Evolutionary conservation across 1,140 invertebrate genomes (phyloP).

Genomic region (Drosophila chauvacae): DNA sequence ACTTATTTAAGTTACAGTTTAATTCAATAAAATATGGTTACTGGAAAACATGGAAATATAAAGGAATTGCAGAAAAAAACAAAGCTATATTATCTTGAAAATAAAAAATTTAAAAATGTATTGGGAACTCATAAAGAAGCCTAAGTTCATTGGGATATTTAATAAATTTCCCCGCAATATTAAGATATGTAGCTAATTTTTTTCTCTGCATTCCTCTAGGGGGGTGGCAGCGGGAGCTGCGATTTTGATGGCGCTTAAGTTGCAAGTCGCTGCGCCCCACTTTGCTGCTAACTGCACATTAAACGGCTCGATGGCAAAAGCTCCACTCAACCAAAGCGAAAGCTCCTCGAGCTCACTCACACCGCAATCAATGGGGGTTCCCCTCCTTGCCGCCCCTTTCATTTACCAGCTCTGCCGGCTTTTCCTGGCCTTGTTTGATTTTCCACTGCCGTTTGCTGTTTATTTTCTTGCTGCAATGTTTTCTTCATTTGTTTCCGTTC

Average conservation of each 20-base stretch:
- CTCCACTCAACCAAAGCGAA: constrained; percentile 51
- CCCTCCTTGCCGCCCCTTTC: neutral
- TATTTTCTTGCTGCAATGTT: constrained; percentile 37
- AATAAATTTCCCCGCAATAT: no score
- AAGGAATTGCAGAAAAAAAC: neutral
- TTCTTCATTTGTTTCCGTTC: constrained; percentile 26
- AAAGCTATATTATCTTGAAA: neutral
- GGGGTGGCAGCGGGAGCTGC: constrained; percentile 18
- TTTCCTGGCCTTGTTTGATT: constrained; percentile 27
- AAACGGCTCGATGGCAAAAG: constrained; percentile 72
- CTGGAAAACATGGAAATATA: neutral
- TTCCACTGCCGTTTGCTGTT: constrained; percentile 26
- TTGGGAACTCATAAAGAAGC: no score
- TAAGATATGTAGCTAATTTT: neutral
- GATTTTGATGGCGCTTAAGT: constrained; percentile 45
- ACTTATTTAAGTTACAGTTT: neutral
- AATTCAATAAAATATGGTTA: no score
- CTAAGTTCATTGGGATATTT: neutral
- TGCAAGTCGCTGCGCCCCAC: constrained; percentile 50
- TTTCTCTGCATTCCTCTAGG: neutral
- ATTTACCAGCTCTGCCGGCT: constrained; percentile 13
- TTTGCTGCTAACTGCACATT: constrained; percentile 76
- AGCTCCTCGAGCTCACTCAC: constrained; percentile 39
- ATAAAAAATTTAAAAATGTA: neutral
- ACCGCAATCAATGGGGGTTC: constrained; percentile 41